Evolutionary conservation across 2,797 vertebrate genomes (phyloP), one percentile per base, ranked within the genome.

Genomic region (Gambelia wislizenii): DNA sequence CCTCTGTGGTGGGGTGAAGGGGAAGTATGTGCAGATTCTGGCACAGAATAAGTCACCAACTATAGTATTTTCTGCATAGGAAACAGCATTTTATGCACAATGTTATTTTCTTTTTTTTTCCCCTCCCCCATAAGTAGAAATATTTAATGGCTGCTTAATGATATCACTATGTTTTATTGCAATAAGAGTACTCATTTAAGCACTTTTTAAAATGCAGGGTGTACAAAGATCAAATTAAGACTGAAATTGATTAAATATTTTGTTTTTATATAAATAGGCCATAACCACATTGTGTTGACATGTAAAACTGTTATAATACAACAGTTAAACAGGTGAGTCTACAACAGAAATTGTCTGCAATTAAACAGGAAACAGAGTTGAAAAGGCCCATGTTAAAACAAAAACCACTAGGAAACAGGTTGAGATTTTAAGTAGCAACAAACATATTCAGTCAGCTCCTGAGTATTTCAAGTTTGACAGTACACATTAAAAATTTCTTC

Each of bases 211-310:
- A 98, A 98, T 97, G 97, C 97, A 98, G 96, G 97, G 97, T 97
- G 96, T 97, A 98, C 97, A 98, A 98, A 97, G 97, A 97, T 97
- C 98, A 97, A 96, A 98, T 98, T 97, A 98, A 98, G 97, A 98
- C 97, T 94, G 97, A 98, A 97, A 97, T 96, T 97, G 97, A 98
- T 97, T 98, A 97, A 98, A 97, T 98, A 98, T 98, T 98, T 98
- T 98, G 97, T 98, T 98, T 97, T 98, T 98, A 98, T 97, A 98
- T 98, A 98, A 98, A 97, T 98, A 98, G 97, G 97, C 97, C 96
- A 96, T 97, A 97, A 98, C 97, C 97, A 98, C 98, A 98, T 98
- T 97, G 98, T 97, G 97, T 96, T 97, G 98, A 98, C 97, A 98
- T 96, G 96, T 97, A 97, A 98, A 98, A 98, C 98, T 98, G 97